Evolutionary conservation across 2,113 vertebrate genomes (phyloP), one percentile per base, ranked within the genome.

Genomic region (Boleophthalmus pectinirostris): DNA sequence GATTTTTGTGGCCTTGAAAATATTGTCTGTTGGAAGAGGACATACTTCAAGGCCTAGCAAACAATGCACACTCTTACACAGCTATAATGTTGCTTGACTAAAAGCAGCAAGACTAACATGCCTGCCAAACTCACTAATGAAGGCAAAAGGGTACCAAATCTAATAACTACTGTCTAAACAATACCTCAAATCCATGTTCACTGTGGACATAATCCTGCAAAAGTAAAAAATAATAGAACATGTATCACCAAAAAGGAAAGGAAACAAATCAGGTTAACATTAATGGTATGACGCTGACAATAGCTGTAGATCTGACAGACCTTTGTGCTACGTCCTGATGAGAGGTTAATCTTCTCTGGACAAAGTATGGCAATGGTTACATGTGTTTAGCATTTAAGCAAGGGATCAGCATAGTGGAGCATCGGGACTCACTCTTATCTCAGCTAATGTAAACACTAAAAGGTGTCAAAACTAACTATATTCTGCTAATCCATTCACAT

Each of bases 401-500:
- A n/a, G 21, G 70, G 81, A 75, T 82, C 66, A 74, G 69, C 43
- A 33, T 74, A 79, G 57, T 66, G 64, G 61, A 70, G 70, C 68
- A 70, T 83, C 72, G 69, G 70, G 77, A 87, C 82, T 83, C 83
- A 66, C 61, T 58, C 70, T 87, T 81, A 88, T 83, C 73, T 73
- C 74, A 73, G 82, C 77, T 70, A 85, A 87, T 75, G 79, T 84
- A 89, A 91, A 90, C 79, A 84, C n/a, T 23, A 43, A 81, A 29
- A 79, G 77, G 85, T 90, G 83, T 88, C 79, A 88, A 78, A 87
- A 78, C 70, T 45, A 77, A 88, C 88, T 80, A 74, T 72, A 87
- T 89, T 78, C 81, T 63, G 80, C 68, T 72, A 72, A 73, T 56
- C 70, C 51, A 67, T 53, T 69, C 69, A 60, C 58, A 71, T 49